A percentile compares a stretch with the other conserved stretches of the same genome.
Conservation (phyloP, 2,797 vertebrate species). For the Stomatorhinus walkeri region DNA sequence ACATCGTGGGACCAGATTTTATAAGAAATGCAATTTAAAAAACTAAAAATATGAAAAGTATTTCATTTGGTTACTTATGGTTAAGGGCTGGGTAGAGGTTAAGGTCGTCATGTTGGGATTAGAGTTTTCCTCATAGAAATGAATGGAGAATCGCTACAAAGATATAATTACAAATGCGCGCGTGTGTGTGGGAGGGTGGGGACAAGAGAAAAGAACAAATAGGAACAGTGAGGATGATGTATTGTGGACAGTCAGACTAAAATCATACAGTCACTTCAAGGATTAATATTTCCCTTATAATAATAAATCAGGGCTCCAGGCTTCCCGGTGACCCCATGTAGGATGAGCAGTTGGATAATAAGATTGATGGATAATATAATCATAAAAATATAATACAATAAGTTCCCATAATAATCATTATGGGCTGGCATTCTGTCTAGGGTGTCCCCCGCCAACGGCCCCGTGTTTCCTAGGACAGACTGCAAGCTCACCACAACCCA, state of each 20-base stretch:
- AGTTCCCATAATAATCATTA: neutral
- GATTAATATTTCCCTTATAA: neutral
- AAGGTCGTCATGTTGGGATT: neutral
- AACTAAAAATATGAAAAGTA: neutral
- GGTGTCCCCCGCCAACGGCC: neutral
- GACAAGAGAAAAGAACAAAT: neutral
- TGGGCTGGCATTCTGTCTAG: neutral
- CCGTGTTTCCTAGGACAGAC: neutral
- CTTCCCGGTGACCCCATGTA: neutral
- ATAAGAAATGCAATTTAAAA: neutral
- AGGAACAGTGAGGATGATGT: neutral
- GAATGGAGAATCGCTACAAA: neutral
- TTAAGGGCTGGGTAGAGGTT: neutral
- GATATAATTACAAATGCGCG: neutral
- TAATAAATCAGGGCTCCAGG: neutral
- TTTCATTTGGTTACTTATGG: neutral
- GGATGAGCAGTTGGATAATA: neutral
- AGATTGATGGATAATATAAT: neutral
- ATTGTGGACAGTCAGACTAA: neutral
- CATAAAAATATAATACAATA: neutral
- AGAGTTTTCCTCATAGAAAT: neutral
- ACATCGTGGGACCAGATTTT: neutral
- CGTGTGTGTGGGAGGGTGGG: neutral
- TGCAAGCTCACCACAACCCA: neutral
- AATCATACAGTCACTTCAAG: neutral